Base-by-base conservation (phyloP, 2,113 vertebrate species). In the Sinocyclocheilus maitianheensis region DNA sequence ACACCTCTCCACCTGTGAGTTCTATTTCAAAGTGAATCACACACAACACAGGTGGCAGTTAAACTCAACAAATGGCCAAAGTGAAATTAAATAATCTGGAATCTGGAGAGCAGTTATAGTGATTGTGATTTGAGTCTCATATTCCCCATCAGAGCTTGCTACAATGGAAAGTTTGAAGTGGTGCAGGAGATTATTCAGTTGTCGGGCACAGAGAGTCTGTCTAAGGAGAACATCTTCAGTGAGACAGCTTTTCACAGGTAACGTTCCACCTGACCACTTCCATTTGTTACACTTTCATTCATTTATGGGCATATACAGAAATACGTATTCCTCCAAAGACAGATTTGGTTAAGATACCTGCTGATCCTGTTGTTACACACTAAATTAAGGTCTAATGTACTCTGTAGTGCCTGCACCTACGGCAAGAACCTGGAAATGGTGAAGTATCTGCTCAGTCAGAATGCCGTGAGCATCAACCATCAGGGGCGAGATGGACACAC, bases 401-500 rank as follows among this genome's bases (percentile, higher is more conserved):
- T 87, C 11, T 51, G 5, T 92, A 99, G 97, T 77, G 97, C 97
- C 12, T 99, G 97, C 89, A 98, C 97, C 16, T 99, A 97, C 48
- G 97, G 97, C 3, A 99, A 96, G 93, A 96, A 94, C 91, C 90
- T 98, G 85, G 97, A 99, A 46, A 95, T 98, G 90, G 96, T 98
- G 5, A 97, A 97, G 91, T 97, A 97, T 91, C 94, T 99, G 89
- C 94, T 99, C 84, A 95, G 95, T 89, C 97, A 97, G 88, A 98
- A 97, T 34, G 91, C 94, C 16, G 89, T 97, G 84, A 97, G 93
- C 91, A 95, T 99, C 90, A 99, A 98, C 84, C 96, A 97, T 43
- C 98, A 98, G 91, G 97, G 97, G 89, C 94, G 97, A 92, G 97
- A 99, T 0, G 97, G 98, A 26, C 97, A 98, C 89, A 98, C 98